Conservation (phyloP, 2,888 invertebrate genomes). For the Alviniconcha strummeri region DNA sequence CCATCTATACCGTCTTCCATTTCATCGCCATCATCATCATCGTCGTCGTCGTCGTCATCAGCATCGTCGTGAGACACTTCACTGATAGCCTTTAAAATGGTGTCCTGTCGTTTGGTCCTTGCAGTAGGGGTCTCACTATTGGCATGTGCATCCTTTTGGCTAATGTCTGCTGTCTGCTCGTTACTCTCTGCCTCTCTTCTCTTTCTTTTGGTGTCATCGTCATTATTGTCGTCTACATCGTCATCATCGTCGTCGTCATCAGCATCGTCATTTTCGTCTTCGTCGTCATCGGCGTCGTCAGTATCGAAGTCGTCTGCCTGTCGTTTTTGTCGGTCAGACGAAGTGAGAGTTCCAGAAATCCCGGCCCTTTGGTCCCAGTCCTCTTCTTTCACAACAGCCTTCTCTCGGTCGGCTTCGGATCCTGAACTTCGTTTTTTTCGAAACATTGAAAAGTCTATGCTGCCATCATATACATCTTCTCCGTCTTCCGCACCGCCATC, state of each 20-base stretch:
- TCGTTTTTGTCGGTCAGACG: not conserved
- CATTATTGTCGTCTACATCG: not conserved
- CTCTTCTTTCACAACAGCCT: no score
- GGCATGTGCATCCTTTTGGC: no score
- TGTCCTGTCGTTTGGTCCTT: no score
- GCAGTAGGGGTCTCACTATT: no score
- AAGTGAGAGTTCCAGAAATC: not conserved
- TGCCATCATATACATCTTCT: not conserved
- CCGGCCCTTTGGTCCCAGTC: no score
- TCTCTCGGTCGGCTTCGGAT: no score
- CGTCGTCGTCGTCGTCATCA: no score
- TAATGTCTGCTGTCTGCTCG: no score
- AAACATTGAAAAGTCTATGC: not conserved
- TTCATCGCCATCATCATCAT: not conserved
- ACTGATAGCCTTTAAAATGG: no score
- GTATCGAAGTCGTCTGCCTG: not conserved
- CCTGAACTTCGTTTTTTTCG: slow-evolving; percentile 1
- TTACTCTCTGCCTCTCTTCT: not conserved
- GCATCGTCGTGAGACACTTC: no score
- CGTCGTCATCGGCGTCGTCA: not conserved
- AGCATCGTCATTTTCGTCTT: not conserved
- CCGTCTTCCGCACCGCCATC: not conserved
- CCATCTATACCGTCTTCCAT: no score
- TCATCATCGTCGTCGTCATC: not conserved
- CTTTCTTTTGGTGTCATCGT: not conserved